Base-by-base conservation (phyloP, 2,888 invertebrate species). In the Siphonodentalium dalli region DNA sequence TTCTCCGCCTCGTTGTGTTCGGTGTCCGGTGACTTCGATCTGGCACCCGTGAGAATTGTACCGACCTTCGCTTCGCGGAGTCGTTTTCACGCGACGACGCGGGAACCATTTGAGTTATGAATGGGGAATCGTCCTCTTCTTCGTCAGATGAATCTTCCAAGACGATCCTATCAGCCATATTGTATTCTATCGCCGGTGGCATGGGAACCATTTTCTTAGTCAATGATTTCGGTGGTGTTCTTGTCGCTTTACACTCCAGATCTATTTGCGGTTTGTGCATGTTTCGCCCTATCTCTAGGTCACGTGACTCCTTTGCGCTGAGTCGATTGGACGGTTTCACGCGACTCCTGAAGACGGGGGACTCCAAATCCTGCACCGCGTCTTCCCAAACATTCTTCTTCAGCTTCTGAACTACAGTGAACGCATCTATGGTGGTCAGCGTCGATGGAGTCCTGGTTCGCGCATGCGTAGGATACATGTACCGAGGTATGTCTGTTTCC, bases 301-400 rank as follows among this genome's bases (percentile, higher is more conserved):
- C 68, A 1, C n/a, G n/a, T n/a, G n/a, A n/a, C n/a, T n/a, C n/a
- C n/a, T n/a, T n/a, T n/a, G n/a, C n/a, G n/a, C n/a, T n/a, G n/a
- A n/a, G n/a, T 3, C 57, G 54, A 8, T 57, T 43, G 3, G 53
- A 71, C 5, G 74, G 72, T 9, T 69, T 56, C 7, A 71, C 65
- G 0, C 69, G 68, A 44, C 75, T 69, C 24, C 58, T 53, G 51
- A 75, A 76, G 35, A 61, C 51, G 0, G 63, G 63, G 15, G 55
- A 43, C 15, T 65, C 62, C 39, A 65, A 65, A 13, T 69, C 69
- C 11, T 62, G 59, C 46, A 65, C 45, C 7, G 65, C 67, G 9
- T 66, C 66, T 29, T 76, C 75, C 76, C 76, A 76, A 1, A 76
- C 58, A 57, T 75, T 76, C 41, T 58, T 60, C 58, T 75, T 76